Conservation (phyloP, 2,113 vertebrate species). For the Rattus rattus region DNA sequence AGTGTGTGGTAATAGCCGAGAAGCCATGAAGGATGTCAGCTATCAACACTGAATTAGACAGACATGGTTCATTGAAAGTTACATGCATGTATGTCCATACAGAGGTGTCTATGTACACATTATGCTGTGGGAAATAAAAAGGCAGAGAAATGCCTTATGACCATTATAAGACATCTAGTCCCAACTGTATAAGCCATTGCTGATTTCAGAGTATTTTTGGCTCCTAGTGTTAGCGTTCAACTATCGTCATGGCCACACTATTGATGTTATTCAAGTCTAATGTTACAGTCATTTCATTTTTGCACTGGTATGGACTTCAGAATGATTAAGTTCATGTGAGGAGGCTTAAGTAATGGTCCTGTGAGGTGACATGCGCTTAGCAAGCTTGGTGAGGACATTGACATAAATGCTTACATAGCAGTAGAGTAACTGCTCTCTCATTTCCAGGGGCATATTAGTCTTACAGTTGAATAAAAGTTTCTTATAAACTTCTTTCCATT, state of each 20-base stretch:
- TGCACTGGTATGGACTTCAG: background rate
- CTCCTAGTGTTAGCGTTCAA: background rate
- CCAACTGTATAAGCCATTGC: background rate
- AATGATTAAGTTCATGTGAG: background rate
- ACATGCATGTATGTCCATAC: background rate
- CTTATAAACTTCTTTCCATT: constrained; percentile 16
- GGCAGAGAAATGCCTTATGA: background rate
- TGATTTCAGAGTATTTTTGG: background rate
- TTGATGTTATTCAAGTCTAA: background rate
- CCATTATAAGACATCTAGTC: background rate
- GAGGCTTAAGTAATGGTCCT: background rate
- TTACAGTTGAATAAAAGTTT: background rate
- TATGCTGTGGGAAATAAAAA: background rate
- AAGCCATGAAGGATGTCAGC: background rate
- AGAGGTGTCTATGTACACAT: accelerated
- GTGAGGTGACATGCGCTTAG: background rate
- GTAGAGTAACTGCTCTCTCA: background rate
- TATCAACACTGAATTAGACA: background rate
- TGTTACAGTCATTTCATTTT: background rate
- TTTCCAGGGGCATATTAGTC: background rate
- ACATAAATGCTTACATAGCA: background rate
- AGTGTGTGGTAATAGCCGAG: background rate
- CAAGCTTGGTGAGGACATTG: background rate
- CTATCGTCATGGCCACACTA: background rate
- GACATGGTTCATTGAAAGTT: background rate